Percentiles rank a stretch among this genome's conserved stretches.
These are phyloP conservation scores for Metallyticus violacea DNA, from an alignment of 2,888 invertebrate genomes.

Conservation along the genomic window DNA sequence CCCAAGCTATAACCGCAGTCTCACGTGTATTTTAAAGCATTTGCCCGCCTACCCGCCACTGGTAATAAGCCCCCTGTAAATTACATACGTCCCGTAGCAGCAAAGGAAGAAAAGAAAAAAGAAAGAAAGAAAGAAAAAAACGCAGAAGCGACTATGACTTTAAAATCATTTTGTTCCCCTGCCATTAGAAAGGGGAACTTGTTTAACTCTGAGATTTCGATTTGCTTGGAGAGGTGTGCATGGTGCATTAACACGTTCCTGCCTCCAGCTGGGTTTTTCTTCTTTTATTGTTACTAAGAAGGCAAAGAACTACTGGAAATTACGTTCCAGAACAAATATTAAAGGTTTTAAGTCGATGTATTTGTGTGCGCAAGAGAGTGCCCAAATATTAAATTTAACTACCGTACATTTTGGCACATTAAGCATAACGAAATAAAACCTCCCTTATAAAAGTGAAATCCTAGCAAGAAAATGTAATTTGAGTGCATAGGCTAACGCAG, in stretches of 20 bases:
- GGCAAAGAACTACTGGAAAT: neutral
- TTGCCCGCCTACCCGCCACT: neutral
- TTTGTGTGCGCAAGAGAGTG: too few relatives aligned
- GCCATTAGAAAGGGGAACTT: neutral
- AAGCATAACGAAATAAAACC: too few relatives aligned
- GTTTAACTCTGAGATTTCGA: neutral
- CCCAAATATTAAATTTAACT: too few relatives aligned
- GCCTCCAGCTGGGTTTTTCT: neutral
- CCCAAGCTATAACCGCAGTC: slow-evolving; percentile 15
- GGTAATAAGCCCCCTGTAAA: slow-evolving; percentile 13
- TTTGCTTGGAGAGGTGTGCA: too few relatives aligned
- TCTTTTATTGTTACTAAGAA: neutral
- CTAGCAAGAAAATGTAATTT: too few relatives aligned
- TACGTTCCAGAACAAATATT: neutral
- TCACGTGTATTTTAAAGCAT: slow-evolving; percentile 19
- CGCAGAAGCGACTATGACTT: neutral
- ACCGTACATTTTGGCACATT: too few relatives aligned
- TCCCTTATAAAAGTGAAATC: too few relatives aligned
- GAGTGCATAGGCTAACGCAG: too few relatives aligned
- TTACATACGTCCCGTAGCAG: too few relatives aligned
- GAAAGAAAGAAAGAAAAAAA: neutral
- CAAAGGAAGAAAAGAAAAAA: too few relatives aligned
- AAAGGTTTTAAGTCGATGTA: too few relatives aligned
- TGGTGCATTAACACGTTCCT: neutral
- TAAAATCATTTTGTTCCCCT: neutral